Evolutionary conservation across 2,888 invertebrate species (phyloP).

Genomic region (Spodoptera littoralis): DNA sequence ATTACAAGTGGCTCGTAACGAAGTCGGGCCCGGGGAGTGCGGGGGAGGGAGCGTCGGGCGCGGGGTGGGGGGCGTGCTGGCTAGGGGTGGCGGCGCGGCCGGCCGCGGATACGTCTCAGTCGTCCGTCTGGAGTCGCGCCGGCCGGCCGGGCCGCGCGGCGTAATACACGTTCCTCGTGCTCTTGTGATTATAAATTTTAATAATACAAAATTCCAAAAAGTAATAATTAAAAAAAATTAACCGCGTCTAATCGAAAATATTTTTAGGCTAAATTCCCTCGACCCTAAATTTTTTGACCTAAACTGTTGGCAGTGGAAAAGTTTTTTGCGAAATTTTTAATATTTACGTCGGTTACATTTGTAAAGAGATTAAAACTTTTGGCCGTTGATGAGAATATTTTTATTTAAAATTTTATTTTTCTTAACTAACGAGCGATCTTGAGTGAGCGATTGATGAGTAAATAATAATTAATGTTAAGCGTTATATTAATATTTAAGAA

Average conservation of each 20-base stretch:
- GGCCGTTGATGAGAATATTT: constrained; percentile 86
- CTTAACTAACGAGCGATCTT: constrained; percentile 71
- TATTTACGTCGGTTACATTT: constrained; percentile 88
- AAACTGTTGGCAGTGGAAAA: constrained; percentile 81
- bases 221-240: constrained; percentile 68
- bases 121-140: constrained; percentile 89
- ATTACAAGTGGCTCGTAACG: constrained; percentile 89
- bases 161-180: constrained; percentile 89
- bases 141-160: constrained; percentile 88
- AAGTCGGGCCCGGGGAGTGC: constrained; percentile 79
- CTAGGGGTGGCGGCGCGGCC: constrained; percentile 71
- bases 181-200: constrained; percentile 88
- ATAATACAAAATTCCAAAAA: constrained; percentile 77
- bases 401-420: constrained; percentile 82
- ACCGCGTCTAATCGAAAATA: constrained; percentile 85
- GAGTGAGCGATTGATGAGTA: constrained; percentile 75
- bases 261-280: constrained; percentile 84
- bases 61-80: constrained; percentile 55
- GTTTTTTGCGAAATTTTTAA: constrained; percentile 87
- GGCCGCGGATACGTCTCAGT: constrained; percentile 82
- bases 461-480: constrained; percentile 74
- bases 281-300: constrained; percentile 81
- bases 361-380: constrained; percentile 82
- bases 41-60: constrained; percentile 59
- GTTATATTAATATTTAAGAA: constrained; percentile 78